Evolutionary conservation across 1,140 invertebrate genomes (phyloP).

Genomic region (Onthophagus taurus): DNA sequence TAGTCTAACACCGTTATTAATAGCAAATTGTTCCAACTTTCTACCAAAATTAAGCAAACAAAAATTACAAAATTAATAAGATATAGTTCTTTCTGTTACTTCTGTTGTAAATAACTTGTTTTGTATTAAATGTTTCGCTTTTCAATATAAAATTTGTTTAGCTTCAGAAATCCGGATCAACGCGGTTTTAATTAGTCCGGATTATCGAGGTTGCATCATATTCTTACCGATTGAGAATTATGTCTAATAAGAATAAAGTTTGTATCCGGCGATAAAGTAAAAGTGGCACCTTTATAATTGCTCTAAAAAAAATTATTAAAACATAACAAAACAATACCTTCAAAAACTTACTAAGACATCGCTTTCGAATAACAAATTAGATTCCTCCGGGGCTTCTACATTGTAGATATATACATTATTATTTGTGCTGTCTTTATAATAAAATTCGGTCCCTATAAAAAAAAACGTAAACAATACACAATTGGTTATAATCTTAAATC

Average conservation of each 20-base stretch:
- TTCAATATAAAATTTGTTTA: no score
- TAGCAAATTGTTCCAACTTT: no score
- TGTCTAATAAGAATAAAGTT: constrained; percentile 39
- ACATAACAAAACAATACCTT: constrained; percentile 26
- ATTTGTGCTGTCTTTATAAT: constrained; percentile 10
- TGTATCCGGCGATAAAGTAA: constrained; percentile 37
- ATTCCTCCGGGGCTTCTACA: constrained; percentile 5
- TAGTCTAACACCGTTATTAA: no score
- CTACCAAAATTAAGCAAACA: no score
- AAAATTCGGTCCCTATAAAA: constrained; percentile 1
- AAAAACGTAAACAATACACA: not conserved
- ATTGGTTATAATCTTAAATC: no score
- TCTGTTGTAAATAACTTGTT: no score
- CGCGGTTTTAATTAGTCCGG: no score
- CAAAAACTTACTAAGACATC: constrained; percentile 25
- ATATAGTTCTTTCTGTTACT: no score
- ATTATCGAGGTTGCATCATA: constrained; percentile 24
- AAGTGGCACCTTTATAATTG: constrained; percentile 17
- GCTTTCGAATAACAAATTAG: constrained; percentile 15
- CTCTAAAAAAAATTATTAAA: constrained; percentile 19
- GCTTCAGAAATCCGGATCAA: no score
- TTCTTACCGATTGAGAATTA: constrained; percentile 40
- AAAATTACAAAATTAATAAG: no score
- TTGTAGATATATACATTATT: constrained; percentile 17
- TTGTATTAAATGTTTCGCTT: no score